Evolutionary conservation across 2,113 vertebrate genomes (phyloP), one percentile per base, ranked within the genome.

Genomic region (Tympanuchus pallidicinctus): DNA sequence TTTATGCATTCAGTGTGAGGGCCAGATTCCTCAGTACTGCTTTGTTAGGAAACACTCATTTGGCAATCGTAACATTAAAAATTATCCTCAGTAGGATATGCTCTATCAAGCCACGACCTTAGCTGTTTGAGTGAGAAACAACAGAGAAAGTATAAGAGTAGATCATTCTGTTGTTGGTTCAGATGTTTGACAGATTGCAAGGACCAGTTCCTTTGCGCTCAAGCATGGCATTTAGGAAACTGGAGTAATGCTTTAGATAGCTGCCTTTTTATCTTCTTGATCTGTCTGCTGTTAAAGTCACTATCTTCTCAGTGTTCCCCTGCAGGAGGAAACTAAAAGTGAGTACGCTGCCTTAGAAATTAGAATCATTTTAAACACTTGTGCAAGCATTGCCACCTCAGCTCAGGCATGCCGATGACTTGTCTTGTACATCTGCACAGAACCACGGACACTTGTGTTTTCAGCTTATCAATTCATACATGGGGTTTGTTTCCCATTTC

Each of bases 181-280:
- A 69, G 34, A 21, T 82, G 54, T 17, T 34, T 84, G 74, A 76
- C 82, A 89, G 70, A 8, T 79, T 85, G 90, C 72, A 87, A 82
- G 73, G 79, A 63, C 56, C 3, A 15, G 66, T 38, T 24, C 59
- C 70, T 76, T 57, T 52, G 61, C 36, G 57, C 24, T 78, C 67
- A 74, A 80, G 48, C 12, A 10, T 69, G 47, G 47, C 65, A 89
- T 90, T 94, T 86, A 71, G 27, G 83, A 94, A 96, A 64, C 54
- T 78, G 25, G 5, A 85, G 24, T 69, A 77, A 80, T 13, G 2
- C 36, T 86, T 45, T 1, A 30, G 42, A 21, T 60, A 76, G n/a
- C 56, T 88, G 82, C 40, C 64, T 56, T 66, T 45, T 15, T 42
- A 59, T 38, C 12, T 13, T 82, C 12, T 11, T 80, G 24, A 57